Evolutionary conservation across 2,888 invertebrate species (phyloP).

Genomic region (Eurois occulta): DNA sequence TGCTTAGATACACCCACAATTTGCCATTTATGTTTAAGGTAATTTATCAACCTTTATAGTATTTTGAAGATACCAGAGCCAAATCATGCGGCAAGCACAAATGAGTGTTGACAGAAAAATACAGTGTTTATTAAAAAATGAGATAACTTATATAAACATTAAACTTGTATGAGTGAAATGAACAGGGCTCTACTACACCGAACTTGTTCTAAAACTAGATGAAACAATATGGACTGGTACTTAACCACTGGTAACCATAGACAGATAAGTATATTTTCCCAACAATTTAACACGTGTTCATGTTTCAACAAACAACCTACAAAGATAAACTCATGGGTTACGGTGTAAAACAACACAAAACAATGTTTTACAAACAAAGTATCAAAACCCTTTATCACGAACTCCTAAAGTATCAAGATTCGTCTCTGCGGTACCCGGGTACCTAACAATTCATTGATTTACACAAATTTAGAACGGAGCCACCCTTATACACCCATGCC

Average conservation of each 20-base stretch:
- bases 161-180: background rate
- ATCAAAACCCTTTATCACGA: slow-evolving; percentile 23
- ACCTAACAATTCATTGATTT: slow-evolving; percentile 65
- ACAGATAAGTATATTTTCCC: background rate
- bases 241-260: background rate
- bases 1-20: background rate
- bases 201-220: background rate
- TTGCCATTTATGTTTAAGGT: background rate
- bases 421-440: slow-evolving; percentile 30
- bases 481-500: slow-evolving; percentile 33
- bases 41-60: background rate
- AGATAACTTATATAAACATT: background rate
- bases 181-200: background rate
- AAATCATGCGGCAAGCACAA: background rate
- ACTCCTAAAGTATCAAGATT: slow-evolving; percentile 42
- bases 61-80: background rate
- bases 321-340: slow-evolving; percentile 18
- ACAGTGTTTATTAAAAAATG: background rate
- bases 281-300: background rate
- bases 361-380: slow-evolving; percentile 40
- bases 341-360: slow-evolving; percentile 6
- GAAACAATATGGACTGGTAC: background rate
- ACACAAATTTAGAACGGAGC: slow-evolving; percentile 63
- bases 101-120: background rate
- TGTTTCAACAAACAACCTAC: background rate